Evolutionary conservation across 2,888 invertebrate species (phyloP).

Genomic region (Xanthia icteritia): DNA sequence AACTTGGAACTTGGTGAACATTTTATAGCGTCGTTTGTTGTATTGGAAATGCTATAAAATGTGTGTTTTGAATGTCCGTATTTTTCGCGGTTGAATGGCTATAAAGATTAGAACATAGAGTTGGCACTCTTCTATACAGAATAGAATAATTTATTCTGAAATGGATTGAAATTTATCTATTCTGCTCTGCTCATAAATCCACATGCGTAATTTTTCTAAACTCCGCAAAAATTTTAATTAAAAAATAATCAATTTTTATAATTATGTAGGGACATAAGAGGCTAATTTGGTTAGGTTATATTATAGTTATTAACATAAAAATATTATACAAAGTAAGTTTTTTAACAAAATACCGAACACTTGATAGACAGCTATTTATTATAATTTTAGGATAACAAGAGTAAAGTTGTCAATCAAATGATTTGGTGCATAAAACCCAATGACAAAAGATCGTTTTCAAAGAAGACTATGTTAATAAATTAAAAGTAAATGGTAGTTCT

Average conservation of each 20-base stretch:
- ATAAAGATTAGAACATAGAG: slow-evolving; percentile 4
- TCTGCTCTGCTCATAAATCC: background rate
- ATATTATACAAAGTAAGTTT: background rate
- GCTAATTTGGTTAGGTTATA: background rate
- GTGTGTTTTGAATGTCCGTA: slow-evolving; percentile 36
- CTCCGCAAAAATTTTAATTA: background rate
- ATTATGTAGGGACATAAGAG: background rate
- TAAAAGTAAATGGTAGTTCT: background rate
- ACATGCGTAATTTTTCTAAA: no score
- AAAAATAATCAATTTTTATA: background rate
- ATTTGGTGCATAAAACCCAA: background rate
- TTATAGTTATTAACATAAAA: no score
- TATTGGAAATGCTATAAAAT: slow-evolving; percentile 29
- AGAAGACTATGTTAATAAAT: background rate
- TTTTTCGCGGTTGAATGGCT: slow-evolving; percentile 17
- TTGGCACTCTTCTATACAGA: background rate
- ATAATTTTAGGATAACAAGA: background rate
- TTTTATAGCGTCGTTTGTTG: slow-evolving; percentile 27
- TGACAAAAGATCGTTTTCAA: background rate
- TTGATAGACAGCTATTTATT: background rate
- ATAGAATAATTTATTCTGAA: background rate
- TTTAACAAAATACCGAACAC: background rate
- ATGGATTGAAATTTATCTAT: background rate
- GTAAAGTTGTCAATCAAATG: background rate
- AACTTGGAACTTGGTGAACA: slow-evolving; percentile 48